These are phyloP conservation scores for Odontomachus brunneus DNA, from an alignment of 1,140 invertebrate genomes.

Conservation along the genomic window DNA sequence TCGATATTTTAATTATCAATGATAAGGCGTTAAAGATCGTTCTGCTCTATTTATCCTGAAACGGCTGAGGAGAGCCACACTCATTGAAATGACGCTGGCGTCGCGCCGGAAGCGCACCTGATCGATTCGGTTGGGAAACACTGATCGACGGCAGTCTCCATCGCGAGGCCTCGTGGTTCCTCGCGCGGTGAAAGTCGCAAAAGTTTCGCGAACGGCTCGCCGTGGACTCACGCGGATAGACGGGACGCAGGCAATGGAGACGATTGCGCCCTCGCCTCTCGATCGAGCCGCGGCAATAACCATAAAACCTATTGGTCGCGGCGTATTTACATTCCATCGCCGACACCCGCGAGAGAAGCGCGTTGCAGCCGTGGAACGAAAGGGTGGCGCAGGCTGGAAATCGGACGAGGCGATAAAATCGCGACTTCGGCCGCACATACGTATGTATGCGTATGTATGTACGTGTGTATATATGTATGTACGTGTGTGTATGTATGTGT, in stretches of 20 bases:
- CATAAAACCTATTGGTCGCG: conserved; percentile 77
- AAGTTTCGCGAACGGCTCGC: conserved; percentile 54
- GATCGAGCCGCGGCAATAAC: conserved; percentile 67
- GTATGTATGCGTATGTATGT: too few relatives aligned
- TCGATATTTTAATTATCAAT: too few relatives aligned
- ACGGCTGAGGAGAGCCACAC: too few relatives aligned
- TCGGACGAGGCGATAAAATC: conserved; percentile 11
- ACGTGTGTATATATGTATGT: neutral
- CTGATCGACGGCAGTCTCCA: too few relatives aligned
- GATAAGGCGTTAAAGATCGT: too few relatives aligned
- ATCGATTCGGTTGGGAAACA: conserved; percentile 23
- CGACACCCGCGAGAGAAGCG: conserved; percentile 56
- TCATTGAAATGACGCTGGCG: neutral
- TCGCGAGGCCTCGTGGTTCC: conserved; percentile 16
- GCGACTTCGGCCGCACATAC: neutral
- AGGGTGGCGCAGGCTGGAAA: conserved; percentile 21
- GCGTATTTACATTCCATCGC: conserved; percentile 77
- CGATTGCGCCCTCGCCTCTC: conserved; percentile 30
- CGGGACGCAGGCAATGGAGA: neutral
- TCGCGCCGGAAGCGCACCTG: conserved; percentile 1
- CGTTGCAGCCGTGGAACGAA: conserved; percentile 32
- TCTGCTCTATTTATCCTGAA: too few relatives aligned
- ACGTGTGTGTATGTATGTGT: too few relatives aligned
- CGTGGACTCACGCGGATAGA: neutral
- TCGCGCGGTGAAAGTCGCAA: conserved; percentile 62